Percentiles rank a stretch among this genome's conserved stretches.
Conservation (phyloP, 2,113 vertebrate genomes). For the Ivindomyrus marchei region DNA sequence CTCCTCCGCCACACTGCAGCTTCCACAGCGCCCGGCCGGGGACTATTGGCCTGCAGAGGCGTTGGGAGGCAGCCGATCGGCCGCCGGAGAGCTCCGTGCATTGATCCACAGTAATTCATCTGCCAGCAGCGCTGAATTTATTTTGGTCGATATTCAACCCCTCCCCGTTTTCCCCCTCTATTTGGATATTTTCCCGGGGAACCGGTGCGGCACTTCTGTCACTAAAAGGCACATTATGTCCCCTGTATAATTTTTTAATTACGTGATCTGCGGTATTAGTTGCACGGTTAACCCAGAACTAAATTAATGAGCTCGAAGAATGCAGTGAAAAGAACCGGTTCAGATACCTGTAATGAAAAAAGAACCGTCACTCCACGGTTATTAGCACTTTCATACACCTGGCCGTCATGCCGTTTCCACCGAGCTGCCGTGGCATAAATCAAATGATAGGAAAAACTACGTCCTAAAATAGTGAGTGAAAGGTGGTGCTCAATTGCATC, state of each 20-base stretch:
- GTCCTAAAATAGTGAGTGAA: not conserved
- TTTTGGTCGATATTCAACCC: not conserved
- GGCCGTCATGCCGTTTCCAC: not conserved
- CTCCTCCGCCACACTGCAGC: constrained; percentile 24
- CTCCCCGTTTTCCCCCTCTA: not conserved
- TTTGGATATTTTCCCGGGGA: constrained; percentile 3
- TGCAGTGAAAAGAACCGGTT: not conserved
- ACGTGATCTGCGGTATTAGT: not conserved
- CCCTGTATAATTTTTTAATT: not conserved
- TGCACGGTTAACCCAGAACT: not conserved
- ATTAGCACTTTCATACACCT: not conserved
- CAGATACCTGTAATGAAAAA: not conserved
- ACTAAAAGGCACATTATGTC: not conserved
- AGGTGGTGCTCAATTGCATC: not conserved
- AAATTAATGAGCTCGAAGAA: not conserved
- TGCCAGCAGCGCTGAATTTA: constrained; percentile 33
- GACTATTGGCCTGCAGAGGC: constrained; percentile 59
- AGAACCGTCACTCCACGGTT: not conserved
- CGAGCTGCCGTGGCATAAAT: not conserved
- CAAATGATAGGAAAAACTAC: not conserved
- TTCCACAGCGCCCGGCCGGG: constrained; percentile 34
- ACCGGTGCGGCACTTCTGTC: not conserved
- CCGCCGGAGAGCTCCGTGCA: constrained; percentile 54
- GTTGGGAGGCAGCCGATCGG: constrained; percentile 37
- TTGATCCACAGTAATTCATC: constrained; percentile 44